phyloP scores from a whole-genome alignment of 2,113 vertebrate species.

The Scortum barcoo region DNA sequence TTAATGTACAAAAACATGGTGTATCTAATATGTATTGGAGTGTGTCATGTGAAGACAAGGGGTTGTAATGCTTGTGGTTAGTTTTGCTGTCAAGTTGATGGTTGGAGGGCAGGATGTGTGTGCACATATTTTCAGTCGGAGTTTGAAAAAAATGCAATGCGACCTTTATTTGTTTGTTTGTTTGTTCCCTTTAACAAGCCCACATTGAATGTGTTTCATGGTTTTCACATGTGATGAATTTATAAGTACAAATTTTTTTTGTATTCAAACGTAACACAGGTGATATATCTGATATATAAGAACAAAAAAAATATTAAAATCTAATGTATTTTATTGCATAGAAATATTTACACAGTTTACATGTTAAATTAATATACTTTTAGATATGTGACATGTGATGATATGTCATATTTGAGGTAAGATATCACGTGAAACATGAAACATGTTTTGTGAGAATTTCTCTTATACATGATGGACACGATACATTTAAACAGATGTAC shows the following conservation, averaged over 20 bases:
- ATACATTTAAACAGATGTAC: no score
- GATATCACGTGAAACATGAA: not conserved
- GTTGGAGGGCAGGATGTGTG: not conserved
- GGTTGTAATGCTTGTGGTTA: conserved; percentile 34
- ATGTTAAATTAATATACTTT: not conserved
- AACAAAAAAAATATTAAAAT: no score
- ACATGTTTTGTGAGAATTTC: not conserved
- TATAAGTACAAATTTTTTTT: no score
- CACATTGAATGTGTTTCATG: not conserved
- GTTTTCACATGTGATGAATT: not conserved
- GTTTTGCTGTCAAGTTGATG: conserved; percentile 24
- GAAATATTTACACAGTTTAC: not conserved
- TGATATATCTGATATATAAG: no score
- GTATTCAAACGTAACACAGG: no score
- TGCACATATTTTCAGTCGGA: not conserved
- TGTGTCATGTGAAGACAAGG: conserved; percentile 40
- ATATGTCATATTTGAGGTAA: not conserved
- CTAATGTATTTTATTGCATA: no score
- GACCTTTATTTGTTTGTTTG: not conserved
- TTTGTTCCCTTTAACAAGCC: not conserved
- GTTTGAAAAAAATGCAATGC: not conserved
- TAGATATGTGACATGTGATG: not conserved
- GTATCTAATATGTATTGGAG: conserved; percentile 61
- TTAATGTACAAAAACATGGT: conserved; percentile 59
- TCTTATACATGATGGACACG: no score